Evolutionary conservation across 2,797 vertebrate genomes (phyloP), one percentile per base, ranked within the genome.

Genomic region (Smutsia temminckii): DNA sequence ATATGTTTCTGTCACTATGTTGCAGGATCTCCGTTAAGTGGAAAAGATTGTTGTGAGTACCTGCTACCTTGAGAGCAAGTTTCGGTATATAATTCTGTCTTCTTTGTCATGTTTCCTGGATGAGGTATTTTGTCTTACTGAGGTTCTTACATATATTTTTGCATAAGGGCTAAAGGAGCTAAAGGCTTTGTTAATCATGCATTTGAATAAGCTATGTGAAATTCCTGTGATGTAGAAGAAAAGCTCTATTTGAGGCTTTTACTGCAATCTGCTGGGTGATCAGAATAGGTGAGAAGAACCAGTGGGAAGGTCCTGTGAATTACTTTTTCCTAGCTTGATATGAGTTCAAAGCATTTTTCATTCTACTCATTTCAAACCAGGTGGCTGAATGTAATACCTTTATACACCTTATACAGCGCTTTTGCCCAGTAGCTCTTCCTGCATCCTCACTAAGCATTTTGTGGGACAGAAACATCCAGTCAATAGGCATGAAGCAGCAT

Each of bases 201-300:
- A 68, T 74, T 93, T 80, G 55, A 66, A 61, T 84, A 64, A 83
- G 23, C 42, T 87, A 18, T 23, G 69, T 53, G 83, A 95, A 93
- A 85, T 92, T 91, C 46, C 32, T 95, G 80, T 95, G 86, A 94
- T 68, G 74, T 51, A 85, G 29, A 84, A 40, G 85, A 86, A 86
- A 94, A 61, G 55, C 59, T 34, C 59, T 75, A 29, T 95, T 83
- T 75, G 89, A 96, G 66, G 80, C 77, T 92, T 95, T 95, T 95
- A 46, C n/a, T 55, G 25, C 80, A n/a, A 68, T 93, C 49, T 92
- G 17, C 23, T 66, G 40, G 23, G 57, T 69, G 68, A 91, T 74
- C 66, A 0, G 53, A 93, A 78, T 74, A 66, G 85, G 40, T n/a
- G 46, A 93, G 68, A 75, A 91, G 53, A 42, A 63, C 71, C 49